Evolutionary conservation across 2,888 invertebrate species (phyloP).

Genomic region (Epistrophella euchroma): DNA sequence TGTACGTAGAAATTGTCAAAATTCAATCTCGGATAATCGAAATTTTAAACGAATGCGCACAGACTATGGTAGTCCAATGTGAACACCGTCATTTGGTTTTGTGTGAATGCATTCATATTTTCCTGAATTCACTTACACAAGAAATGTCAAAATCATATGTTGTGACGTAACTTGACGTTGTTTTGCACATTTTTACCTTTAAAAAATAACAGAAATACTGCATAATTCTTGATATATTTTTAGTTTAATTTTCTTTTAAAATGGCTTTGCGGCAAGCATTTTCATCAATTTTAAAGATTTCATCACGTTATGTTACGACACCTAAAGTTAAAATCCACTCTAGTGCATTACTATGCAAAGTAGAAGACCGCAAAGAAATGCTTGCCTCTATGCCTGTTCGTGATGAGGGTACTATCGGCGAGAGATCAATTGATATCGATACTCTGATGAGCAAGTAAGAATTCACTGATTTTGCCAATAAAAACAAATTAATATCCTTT

Average conservation of each 20-base stretch:
- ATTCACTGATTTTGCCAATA: slow-evolving; percentile 68
- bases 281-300: slow-evolving; percentile 72
- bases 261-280: slow-evolving; percentile 78
- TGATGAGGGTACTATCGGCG: slow-evolving; percentile 92
- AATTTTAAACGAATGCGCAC: too few relatives aligned
- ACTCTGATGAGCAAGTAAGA: slow-evolving; percentile 86
- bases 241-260: not conserved
- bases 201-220: not conserved
- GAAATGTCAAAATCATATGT: too few relatives aligned
- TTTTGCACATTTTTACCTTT: slow-evolving; percentile 32
- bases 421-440: slow-evolving; percentile 89
- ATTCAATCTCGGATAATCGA: too few relatives aligned
- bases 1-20: too few relatives aligned
- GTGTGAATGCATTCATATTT: too few relatives aligned
- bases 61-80: too few relatives aligned
- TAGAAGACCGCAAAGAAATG: slow-evolving; percentile 85
- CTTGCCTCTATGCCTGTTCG: slow-evolving; percentile 84
- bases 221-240: not conserved
- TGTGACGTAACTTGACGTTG: slow-evolving; percentile 52
- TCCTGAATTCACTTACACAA: too few relatives aligned
- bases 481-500: not conserved
- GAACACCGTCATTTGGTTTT: too few relatives aligned
- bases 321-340: slow-evolving; percentile 78
- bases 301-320: slow-evolving; percentile 46
- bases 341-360: slow-evolving; percentile 80